Percentiles rank a stretch among this genome's conserved stretches.
Evolutionary conservation across 2,113 vertebrate species (phyloP).

Genomic region (Protomyctophum bolini): DNA sequence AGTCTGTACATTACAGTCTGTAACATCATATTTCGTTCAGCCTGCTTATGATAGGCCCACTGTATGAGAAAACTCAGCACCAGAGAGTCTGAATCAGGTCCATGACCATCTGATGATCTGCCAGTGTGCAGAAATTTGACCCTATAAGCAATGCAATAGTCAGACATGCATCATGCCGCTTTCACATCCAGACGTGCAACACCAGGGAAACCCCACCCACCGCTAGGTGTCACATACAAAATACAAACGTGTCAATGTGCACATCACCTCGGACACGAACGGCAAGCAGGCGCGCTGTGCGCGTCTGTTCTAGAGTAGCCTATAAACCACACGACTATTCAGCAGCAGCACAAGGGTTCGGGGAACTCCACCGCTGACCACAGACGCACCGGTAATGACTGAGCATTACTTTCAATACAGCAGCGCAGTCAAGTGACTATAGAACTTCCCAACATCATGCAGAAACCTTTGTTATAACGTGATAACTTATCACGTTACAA

Average conservation of each 20-base stretch:
- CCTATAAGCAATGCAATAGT: background rate
- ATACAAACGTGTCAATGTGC: conserved; percentile 89
- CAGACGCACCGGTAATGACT: too few species aligned
- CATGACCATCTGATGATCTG: background rate
- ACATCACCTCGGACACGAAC: conserved; percentile 76
- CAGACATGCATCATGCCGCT: background rate
- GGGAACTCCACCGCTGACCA: too few species aligned
- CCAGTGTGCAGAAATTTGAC: conserved; percentile 7
- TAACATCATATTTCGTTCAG: too few species aligned
- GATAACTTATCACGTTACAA: background rate
- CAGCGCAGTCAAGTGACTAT: background rate
- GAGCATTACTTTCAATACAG: background rate
- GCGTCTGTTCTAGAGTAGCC: too few species aligned
- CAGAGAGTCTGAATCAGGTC: too few species aligned
- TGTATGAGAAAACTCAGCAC: too few species aligned
- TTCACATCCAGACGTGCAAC: conserved; percentile 73
- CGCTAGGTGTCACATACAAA: conserved; percentile 81
- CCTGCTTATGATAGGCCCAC: too few species aligned
- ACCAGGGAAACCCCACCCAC: conserved; percentile 89
- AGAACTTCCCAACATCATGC: background rate
- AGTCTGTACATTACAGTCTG: too few species aligned
- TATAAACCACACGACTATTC: too few species aligned
- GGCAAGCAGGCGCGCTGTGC: conserved; percentile 11
- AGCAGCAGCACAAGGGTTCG: too few species aligned
- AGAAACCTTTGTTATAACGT: background rate